Base-by-base conservation (phyloP, 2,888 invertebrate genomes). In the Cartodere bifasciata region DNA sequence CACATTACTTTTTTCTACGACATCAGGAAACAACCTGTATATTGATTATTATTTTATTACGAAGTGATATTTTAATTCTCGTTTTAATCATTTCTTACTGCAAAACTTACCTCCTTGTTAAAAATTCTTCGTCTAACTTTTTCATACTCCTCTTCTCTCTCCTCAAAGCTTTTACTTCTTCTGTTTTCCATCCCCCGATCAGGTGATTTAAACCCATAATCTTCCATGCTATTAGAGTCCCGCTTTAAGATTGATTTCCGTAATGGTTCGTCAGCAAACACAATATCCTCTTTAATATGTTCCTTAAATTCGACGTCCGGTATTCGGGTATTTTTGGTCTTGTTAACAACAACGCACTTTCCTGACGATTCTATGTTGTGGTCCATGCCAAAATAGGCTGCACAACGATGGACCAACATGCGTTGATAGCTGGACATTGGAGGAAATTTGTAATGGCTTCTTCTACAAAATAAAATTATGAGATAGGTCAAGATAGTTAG, bases 341-440 rank as follows among this genome's bases (percentile, higher is more conserved):
- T 84, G 38, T 88, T 85, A 1, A 86, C 84, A 31, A 90, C 74
- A 31, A 88, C 84, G 31, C 83, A 78, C 56, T 76, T 78, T 37
- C 84, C 87, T 10, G 74, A 70, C 38, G 79, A 73, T 62, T 94
- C 94, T 13, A 92, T 78, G 52, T 90, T 88, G 58, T 95, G 94
- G 32, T 88, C 85, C 69, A 95, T 77, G 32, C 91, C 90, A 63
- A 92, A 94, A 53, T 85, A 85, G 11, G 90, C 82, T 0, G 94
- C 90, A 37, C 87, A 84, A 16, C 94, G 77, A 58, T 95, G 95
- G 2, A 94, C 88, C 46, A 95, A 62, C 92, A 95, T 91, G 16
- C 95, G 75, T 40, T 92, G 90, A 67, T 95, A 95, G 31, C 92
- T 91, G 36, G 90, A 84, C 82, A 91, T 87, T 55, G 81, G 80